Evolutionary conservation across 1,140 invertebrate species (phyloP).

Genomic region (Yoshiicerus persimilis): DNA sequence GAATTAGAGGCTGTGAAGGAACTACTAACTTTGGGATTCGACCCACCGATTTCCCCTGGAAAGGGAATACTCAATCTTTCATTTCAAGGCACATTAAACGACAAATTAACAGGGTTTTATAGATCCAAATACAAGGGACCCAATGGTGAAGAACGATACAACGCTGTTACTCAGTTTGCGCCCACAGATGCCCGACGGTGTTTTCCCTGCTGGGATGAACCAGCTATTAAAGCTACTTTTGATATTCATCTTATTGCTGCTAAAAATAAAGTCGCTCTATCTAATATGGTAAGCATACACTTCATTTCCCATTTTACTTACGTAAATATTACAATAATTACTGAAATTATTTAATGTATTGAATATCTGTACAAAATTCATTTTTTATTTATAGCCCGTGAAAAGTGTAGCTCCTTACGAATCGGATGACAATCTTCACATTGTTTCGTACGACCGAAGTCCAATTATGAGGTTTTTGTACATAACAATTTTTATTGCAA

Average conservation of each 20-base stretch:
- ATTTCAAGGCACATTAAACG: conserved; percentile 84
- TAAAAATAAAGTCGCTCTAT: conserved; percentile 74
- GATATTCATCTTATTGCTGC: conserved; percentile 82
- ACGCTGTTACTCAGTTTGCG: conserved; percentile 90
- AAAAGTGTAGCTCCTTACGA: not conserved
- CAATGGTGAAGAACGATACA: conserved; percentile 74
- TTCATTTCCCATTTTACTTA: no score
- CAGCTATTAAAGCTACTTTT: conserved; percentile 91
- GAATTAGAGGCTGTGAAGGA: conserved; percentile 54
- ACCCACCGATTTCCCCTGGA: conserved; percentile 63
- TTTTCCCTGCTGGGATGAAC: conserved; percentile 98
- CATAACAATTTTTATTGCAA: no score
- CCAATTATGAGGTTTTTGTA: conserved; percentile 80
- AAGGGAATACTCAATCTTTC: conserved; percentile 66
- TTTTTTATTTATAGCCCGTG: no score
- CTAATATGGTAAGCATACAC: conserved; percentile 98
- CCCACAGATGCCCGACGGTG: conserved; percentile 87
- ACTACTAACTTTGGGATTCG: conserved; percentile 69
- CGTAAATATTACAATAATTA: no score
- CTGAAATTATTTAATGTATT: no score
- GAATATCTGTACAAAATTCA: no score
- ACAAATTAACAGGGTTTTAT: conserved; percentile 93
- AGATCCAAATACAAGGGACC: conserved; percentile 76
- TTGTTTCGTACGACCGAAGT: conserved; percentile 72
- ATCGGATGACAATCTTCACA: not conserved